Percentiles rank a stretch among this genome's conserved stretches.
Evolutionary conservation across 2,113 vertebrate genomes (phyloP).

Genomic region (Rhizomys pruinosus): DNA sequence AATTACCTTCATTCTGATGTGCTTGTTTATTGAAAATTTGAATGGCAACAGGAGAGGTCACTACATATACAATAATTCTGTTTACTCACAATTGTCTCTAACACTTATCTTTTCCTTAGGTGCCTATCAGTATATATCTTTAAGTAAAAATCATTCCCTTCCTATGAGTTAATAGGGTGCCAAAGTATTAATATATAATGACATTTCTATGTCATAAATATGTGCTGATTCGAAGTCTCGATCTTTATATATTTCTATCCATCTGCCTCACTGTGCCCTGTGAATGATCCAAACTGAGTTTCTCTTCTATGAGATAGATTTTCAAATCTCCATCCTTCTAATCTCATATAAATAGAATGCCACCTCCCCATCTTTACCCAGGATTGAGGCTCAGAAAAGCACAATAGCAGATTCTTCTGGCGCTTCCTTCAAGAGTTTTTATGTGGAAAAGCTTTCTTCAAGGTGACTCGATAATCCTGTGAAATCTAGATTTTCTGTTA

Average conservation of each 20-base stretch:
- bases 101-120: not conserved
- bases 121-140: not conserved
- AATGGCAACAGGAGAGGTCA: not conserved
- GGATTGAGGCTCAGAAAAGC: not conserved
- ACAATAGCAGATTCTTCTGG: slow-evolving; percentile 19
- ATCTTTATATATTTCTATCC: slow-evolving; percentile 12
- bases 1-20: not conserved
- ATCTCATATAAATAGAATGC: not conserved
- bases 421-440: slow-evolving; percentile 52
- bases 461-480: slow-evolving; percentile 53
- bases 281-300: slow-evolving; percentile 12
- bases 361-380: not conserved
- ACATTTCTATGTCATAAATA: slow-evolving; percentile 38
- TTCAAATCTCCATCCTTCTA: not conserved
- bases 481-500: slow-evolving; percentile 35
- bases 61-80: not conserved
- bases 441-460: slow-evolving; percentile 36
- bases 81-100: not conserved
- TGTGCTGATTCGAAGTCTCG: not conserved
- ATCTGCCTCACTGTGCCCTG: not conserved
- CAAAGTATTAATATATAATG: slow-evolving; percentile 2
- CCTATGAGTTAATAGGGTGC: not conserved
- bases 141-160: not conserved
- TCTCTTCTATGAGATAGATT: slow-evolving; percentile 29
- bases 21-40: slow-evolving; percentile 11